These are phyloP conservation scores for Nematopogon swammerdamellus DNA, from an alignment of 2,888 invertebrate species.

Conservation along the genomic window DNA sequence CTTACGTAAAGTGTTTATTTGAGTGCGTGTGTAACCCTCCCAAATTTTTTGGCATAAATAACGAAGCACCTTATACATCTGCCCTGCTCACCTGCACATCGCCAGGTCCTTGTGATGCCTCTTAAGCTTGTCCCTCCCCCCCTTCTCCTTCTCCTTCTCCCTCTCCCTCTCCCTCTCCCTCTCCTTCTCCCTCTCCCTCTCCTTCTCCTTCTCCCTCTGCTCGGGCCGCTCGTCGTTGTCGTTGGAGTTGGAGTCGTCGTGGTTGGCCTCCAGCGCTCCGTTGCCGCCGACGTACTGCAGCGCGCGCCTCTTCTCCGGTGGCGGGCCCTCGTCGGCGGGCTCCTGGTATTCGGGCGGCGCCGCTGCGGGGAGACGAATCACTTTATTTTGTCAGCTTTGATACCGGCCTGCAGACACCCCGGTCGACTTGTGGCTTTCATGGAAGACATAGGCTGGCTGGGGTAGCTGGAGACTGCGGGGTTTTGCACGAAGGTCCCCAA, in stretches of 20 bases:
- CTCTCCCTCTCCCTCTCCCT: slow-evolving; percentile 36
- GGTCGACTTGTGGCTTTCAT: too few species aligned
- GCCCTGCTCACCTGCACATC: slow-evolving; percentile 74
- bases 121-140: slow-evolving; percentile 58
- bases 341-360: slow-evolving; percentile 18
- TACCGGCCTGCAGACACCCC: too few species aligned
- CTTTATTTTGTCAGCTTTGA: too few species aligned
- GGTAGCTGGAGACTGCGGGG: too few species aligned
- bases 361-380: slow-evolving; percentile 9
- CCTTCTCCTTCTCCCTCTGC: slow-evolving; percentile 4
- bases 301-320: slow-evolving; percentile 33
- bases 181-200: slow-evolving; percentile 16
- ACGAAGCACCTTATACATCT: too few species aligned
- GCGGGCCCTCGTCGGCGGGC: slow-evolving; percentile 26
- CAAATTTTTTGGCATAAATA: too few species aligned
- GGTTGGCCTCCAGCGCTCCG: slow-evolving; percentile 22
- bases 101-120: slow-evolving; percentile 75
- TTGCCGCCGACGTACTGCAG: slow-evolving; percentile 33
- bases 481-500: too few species aligned
- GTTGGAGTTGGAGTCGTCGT: slow-evolving; percentile 1
- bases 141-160: slow-evolving; percentile 41
- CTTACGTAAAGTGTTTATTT: too few species aligned
- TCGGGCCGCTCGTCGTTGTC: not conserved
- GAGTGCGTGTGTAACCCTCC: too few species aligned
- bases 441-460: too few species aligned